Base-by-base conservation (phyloP, 2,888 invertebrate species). In the Megastigmus dorsalis region DNA sequence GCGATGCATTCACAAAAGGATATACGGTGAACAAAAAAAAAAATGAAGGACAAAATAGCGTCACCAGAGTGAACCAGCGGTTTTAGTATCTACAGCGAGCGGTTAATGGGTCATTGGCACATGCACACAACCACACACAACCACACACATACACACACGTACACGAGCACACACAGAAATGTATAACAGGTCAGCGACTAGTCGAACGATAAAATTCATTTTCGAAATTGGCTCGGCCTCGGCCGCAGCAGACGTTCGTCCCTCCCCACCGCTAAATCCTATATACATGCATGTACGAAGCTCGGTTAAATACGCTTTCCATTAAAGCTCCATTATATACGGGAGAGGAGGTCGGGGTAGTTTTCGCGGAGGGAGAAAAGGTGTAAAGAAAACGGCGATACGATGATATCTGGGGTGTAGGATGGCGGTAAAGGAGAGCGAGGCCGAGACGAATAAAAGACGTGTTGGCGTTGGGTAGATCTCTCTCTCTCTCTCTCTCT, bases 171-270 rank as follows among this genome's bases (percentile, higher is more conserved):
- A 57, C 23, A 6, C 10, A 36, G n/a, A n/a, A n/a, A n/a, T n/a
- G n/a, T n/a, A 41, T 43, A 48, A 33, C n/a, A 15, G 63, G 45
- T 63, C 54, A 52, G 38, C 38, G 30, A 18, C 26, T 52, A 72
- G 54, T 59, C 70, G 28, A 50, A 33, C 74, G 67, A 77, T 77
- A 54, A 77, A 77, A 78, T 80, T 77, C 66, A 77, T 78, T 78
- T 78, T 76, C 52, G 23, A 74, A 78, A 78, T 68, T 74, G 67
- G 38, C 54, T 72, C 43, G 7, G 26, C 28, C 52, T 28, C 30
- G n/a, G 30, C 62, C 71, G 33, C 26, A 9, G 36, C 26, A 67
- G 38, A 50, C 68, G 41, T 55, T 69, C n/a, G n/a, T n/a, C n/a
- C n/a, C n/a, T n/a, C n/a, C n/a, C n/a, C n/a, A n/a, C n/a, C n/a